Percentiles rank a stretch among this genome's conserved stretches.
Evolutionary conservation across 23 tunicate genomes (phyloP).

Genomic region (Aplidium turbinatum): DNA sequence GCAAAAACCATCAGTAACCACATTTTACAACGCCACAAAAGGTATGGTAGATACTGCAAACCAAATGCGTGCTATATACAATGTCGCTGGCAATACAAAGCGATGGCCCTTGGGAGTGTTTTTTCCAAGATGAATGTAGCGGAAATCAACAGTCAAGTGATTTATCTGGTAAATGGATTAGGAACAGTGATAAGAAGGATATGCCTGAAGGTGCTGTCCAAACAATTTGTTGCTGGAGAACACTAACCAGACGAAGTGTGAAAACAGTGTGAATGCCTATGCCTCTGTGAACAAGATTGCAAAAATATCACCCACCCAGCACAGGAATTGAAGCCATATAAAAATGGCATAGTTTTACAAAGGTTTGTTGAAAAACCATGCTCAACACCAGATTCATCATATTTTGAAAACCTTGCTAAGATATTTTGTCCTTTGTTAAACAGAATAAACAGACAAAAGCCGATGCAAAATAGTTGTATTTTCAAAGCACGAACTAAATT

Average conservation of each 20-base stretch:
- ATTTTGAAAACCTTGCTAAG: neutral
- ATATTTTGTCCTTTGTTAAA: neutral
- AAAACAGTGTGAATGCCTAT: neutral
- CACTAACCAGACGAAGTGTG: conserved; percentile 5
- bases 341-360: neutral
- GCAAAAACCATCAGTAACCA: no score
- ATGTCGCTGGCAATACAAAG: no score
- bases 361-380: neutral
- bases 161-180: no score
- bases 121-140: no score
- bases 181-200: neutral
- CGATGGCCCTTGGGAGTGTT: no score
- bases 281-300: conserved; percentile 1
- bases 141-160: no score
- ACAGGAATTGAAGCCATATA: neutral
- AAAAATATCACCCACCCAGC: conserved; percentile 6
- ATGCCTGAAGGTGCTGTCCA: neutral
- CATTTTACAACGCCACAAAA: no score
- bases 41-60: no score
- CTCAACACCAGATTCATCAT: neutral
- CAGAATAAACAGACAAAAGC: no score
- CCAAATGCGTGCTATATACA: no score
- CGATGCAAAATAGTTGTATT: no score
- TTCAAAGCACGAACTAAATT: no score
- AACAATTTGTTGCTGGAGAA: conserved; percentile 1